Evolutionary conservation across 2,888 invertebrate species (phyloP).

Genomic region (Thera britannica): DNA sequence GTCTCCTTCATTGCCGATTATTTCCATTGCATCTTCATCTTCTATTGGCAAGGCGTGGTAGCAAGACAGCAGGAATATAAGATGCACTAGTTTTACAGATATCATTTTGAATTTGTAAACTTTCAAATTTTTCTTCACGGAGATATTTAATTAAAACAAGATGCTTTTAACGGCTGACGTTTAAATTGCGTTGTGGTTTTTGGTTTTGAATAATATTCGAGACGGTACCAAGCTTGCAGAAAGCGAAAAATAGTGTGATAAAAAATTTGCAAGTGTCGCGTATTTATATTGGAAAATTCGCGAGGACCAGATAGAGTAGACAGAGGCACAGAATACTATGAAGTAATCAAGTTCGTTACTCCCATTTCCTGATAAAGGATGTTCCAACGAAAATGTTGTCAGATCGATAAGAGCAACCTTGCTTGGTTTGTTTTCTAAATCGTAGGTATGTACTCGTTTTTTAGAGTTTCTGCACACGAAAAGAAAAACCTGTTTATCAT

Average conservation of each 20-base stretch:
- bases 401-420: conserved; percentile 72
- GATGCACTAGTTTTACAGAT: conserved; percentile 22
- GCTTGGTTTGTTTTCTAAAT: conserved; percentile 46
- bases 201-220: background rate
- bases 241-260: conserved; percentile 57
- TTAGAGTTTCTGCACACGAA: background rate
- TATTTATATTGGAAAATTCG: conserved; percentile 66
- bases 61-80: conserved; percentile 27
- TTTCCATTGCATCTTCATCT: conserved; percentile 50
- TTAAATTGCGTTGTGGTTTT: background rate
- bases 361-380: conserved; percentile 76
- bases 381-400: conserved; percentile 63
- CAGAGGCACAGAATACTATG: conserved; percentile 49
- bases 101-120: conserved; percentile 22
- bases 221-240: conserved; percentile 54
- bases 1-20: conserved; percentile 50
- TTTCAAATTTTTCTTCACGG: background rate
- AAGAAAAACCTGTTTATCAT: no score
- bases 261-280: conserved; percentile 47
- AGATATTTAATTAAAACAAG: background rate
- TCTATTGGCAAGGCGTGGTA: conserved; percentile 54
- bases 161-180: background rate
- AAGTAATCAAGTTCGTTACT: conserved; percentile 64
- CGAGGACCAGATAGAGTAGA: conserved; percentile 67
- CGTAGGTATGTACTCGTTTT: no score